A percentile compares a stretch with the other conserved stretches of the same genome.
phyloP scores from a whole-genome alignment of 2,888 invertebrate species.

The Tipula helvola region DNA sequence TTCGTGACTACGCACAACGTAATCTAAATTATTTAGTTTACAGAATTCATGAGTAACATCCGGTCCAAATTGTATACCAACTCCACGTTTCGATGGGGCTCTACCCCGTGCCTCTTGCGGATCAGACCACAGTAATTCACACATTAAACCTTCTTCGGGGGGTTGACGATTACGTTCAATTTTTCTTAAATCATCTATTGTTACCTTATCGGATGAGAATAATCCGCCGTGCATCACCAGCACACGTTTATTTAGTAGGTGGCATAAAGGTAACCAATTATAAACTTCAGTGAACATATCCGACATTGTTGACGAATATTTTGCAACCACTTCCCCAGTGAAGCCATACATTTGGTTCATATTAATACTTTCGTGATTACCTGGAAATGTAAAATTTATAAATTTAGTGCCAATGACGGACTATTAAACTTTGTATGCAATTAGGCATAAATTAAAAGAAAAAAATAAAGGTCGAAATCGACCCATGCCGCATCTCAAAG shows the following conservation, averaged over 20 bases:
- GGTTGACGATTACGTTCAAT: constrained; percentile 92
- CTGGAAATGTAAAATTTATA: constrained; percentile 36
- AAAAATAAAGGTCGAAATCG: too few species aligned
- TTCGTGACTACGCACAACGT: constrained; percentile 93
- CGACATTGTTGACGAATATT: constrained; percentile 91
- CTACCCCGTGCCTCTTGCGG: constrained; percentile 83
- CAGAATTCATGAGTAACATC: constrained; percentile 87
- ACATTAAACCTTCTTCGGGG: constrained; percentile 96
- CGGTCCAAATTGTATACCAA: constrained; percentile 97
- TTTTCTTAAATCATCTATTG: constrained; percentile 79
- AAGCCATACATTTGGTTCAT: constrained; percentile 99
- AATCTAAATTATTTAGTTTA: constrained; percentile 74
- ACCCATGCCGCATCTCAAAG: too few species aligned
- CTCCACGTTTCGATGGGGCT: constrained; percentile 90
- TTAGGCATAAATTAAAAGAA: too few species aligned
- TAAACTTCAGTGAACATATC: constrained; percentile 98
- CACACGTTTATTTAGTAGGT: constrained; percentile 74
- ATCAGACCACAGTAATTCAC: constrained; percentile 97
- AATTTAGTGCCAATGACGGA: background rate
- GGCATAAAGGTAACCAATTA: constrained; percentile 92
- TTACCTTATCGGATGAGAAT: constrained; percentile 86
- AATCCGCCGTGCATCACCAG: constrained; percentile 97
- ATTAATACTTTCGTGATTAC: constrained; percentile 95
- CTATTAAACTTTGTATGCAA: background rate
- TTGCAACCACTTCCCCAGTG: constrained; percentile 94